A percentile compares a stretch with the other conserved stretches of the same genome.
Evolutionary conservation across 2,113 vertebrate genomes (phyloP).

Genomic region (Orthochromis indermauri): DNA sequence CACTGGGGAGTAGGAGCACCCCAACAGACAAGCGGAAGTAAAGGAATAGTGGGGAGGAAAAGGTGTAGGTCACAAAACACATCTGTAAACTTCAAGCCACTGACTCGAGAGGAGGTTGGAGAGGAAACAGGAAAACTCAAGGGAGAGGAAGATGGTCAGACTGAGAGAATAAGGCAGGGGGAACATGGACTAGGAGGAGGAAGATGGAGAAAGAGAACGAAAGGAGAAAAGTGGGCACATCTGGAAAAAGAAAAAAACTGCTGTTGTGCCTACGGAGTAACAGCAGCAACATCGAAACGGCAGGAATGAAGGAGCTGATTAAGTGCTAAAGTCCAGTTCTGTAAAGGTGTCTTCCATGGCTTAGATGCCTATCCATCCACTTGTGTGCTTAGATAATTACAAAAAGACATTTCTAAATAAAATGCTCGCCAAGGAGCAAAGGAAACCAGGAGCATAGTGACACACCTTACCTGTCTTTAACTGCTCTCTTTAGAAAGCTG

Average conservation of each 20-base stretch:
- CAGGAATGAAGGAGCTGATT: neutral
- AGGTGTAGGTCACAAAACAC: constrained; percentile 1
- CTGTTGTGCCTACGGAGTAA: neutral
- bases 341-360: neutral
- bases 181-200: neutral
- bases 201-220: neutral
- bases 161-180: neutral
- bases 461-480: neutral
- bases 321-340: neutral
- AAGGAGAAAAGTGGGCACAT: neutral
- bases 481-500: neutral
- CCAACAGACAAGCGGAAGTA: constrained; percentile 34
- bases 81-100: neutral
- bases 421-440: neutral
- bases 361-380: neutral
- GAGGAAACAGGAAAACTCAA: neutral
- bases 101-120: neutral
- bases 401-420: neutral
- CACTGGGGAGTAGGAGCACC: constrained; percentile 3
- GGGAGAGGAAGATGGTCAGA: neutral
- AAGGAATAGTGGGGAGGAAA: neutral
- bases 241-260: neutral
- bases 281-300: neutral
- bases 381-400: neutral
- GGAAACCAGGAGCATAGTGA: neutral